Evolutionary conservation across 2,888 invertebrate species (phyloP), one percentile per base, ranked within the genome.

Genomic region (Cyclophora punctaria): DNA sequence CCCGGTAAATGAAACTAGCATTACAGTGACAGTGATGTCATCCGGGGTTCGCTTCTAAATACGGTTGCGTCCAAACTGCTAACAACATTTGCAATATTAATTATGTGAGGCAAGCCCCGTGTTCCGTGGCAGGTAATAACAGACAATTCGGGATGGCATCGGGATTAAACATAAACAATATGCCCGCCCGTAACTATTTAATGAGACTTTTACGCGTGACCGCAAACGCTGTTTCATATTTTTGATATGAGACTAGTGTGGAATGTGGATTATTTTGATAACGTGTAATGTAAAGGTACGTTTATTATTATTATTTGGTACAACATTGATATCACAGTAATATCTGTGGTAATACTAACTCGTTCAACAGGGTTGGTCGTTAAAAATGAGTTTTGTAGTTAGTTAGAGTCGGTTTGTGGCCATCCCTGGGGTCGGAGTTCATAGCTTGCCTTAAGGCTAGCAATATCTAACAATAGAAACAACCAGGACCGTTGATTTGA

Each of bases 41-140:
- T 49, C 42, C 48, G 44, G 55, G 50, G 56, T 55, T 56, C 52
- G 53, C 56, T 58, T 58, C 64, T 63, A 59, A 63, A 69, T 60
- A 64, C 67, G 66, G 62, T 62, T 62, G 60, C 53, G 65, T 58
- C 71, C 67, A 75, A 77, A 80, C 81, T 80, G 82, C 80, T 83
- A 84, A 85, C 80, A 80, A 83, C 80, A 80, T 84, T 86, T 85
- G 80, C 80, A 85, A 83, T 84, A 85, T 86, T 85, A 85, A 86
- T 84, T 83, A 83, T 78, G 72, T 73, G 73, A 71, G 66, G 66
- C 64, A 64, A 64, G 72, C 69, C 69, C 73, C 73, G 76, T 78
- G 75, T 73, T 75, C 63, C 67, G 68, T 5, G 37, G 37, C 37
- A 67, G 73, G 75, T 80, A 80, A 80, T 78, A 80, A 75, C 79